phyloP scores from a whole-genome alignment of 2,797 vertebrate species.

The Characodon lateralis region DNA sequence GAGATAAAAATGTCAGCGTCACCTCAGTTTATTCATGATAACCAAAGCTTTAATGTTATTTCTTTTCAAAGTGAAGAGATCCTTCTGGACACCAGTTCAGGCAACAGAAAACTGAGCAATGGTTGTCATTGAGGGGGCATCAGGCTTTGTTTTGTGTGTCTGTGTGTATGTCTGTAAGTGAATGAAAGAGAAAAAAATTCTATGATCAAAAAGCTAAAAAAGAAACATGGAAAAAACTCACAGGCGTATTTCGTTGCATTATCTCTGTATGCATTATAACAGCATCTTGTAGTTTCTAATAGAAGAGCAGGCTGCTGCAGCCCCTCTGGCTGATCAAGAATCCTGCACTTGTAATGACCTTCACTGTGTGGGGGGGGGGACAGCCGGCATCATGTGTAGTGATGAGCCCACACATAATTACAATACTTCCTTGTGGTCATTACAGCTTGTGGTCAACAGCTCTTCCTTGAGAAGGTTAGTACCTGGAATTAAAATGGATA shows the following conservation, averaged over 20 bases:
- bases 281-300: conserved; percentile 47
- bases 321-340: conserved; percentile 53
- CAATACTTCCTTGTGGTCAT: conserved; percentile 43
- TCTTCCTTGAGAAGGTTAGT: conserved; percentile 25
- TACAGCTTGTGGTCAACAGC: conserved; percentile 28
- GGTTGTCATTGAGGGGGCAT: background rate
- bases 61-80: background rate
- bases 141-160: background rate
- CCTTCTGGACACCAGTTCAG: background rate
- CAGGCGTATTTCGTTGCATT: background rate
- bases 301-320: conserved; percentile 36
- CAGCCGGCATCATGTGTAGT: conserved; percentile 45
- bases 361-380: conserved; percentile 56
- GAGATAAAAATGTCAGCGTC: conserved; percentile 27
- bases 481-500: conserved; percentile 13
- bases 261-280: conserved; percentile 28
- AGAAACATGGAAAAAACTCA: conserved; percentile 13
- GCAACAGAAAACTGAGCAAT: background rate
- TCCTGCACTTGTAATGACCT: conserved; percentile 61
- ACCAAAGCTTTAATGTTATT: conserved; percentile 21
- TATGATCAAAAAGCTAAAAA: conserved; percentile 9
- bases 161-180: too few species aligned
- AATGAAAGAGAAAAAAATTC: too few species aligned
- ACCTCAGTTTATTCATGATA: conserved; percentile 11
- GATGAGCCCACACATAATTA: conserved; percentile 53